Percentiles rank a stretch among this genome's conserved stretches.
phyloP scores from a whole-genome alignment of 2,888 invertebrate species.

The Drosophila cyrtoloma region DNA sequence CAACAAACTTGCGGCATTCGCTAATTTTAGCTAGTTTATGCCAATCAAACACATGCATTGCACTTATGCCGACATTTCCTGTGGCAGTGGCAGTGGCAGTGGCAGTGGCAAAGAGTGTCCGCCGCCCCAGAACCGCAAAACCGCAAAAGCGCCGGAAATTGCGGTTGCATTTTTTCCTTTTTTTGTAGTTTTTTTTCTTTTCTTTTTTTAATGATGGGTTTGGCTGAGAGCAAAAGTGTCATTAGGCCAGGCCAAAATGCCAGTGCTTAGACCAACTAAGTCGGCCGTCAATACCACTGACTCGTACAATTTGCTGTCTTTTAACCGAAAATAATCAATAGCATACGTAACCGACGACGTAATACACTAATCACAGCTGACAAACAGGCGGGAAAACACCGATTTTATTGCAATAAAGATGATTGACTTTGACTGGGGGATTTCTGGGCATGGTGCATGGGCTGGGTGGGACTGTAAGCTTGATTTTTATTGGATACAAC shows the following conservation, averaged over 20 bases:
- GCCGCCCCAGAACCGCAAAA: conserved; percentile 63
- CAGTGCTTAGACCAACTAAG: conserved; percentile 29
- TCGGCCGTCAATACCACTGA: conserved; percentile 20
- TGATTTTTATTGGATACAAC: neutral
- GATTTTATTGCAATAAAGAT: neutral
- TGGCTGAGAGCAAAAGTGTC: conserved; percentile 78
- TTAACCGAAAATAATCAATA: conserved; percentile 18
- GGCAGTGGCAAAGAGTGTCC: conserved; percentile 27
- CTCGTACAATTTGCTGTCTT: conserved; percentile 21
- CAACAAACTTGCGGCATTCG: conserved; percentile 65
- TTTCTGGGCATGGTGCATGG: neutral
- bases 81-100: conserved; percentile 18
- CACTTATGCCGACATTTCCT: conserved; percentile 67
- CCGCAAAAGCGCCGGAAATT: conserved; percentile 62
- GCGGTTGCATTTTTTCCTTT: conserved; percentile 32
- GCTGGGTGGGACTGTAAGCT: neutral
- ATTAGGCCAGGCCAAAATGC: conserved; percentile 62
- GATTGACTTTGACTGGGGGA: neutral
- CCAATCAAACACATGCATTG: conserved; percentile 41
- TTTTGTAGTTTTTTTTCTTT: neutral
- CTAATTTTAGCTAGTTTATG: conserved; percentile 59
- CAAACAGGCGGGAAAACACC: neutral
- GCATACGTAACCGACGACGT: neutral
- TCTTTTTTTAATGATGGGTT: conserved; percentile 43
- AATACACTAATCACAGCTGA: neutral